Percentiles rank a stretch among this genome's conserved stretches.
phyloP scores from a whole-genome alignment of 1,140 invertebrate species.

The Harlomillsia oculata region DNA sequence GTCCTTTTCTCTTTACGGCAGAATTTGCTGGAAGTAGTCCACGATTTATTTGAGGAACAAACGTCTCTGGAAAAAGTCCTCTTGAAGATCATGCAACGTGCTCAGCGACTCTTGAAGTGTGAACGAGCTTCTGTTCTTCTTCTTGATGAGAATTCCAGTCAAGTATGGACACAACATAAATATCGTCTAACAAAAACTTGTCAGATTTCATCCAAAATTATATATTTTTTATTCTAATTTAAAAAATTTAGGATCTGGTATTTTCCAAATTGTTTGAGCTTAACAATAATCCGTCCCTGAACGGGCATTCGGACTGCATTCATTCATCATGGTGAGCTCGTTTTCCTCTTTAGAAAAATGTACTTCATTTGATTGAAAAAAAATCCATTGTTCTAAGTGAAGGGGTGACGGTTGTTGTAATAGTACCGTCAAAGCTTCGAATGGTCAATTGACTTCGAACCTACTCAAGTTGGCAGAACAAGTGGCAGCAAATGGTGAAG shows the following conservation, averaged over 20 bases:
- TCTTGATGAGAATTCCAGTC: slow-evolving; percentile 40
- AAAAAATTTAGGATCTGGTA: slow-evolving; percentile 37
- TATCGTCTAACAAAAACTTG: too few species aligned
- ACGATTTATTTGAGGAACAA: slow-evolving; percentile 48
- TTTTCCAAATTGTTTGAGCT: slow-evolving; percentile 42
- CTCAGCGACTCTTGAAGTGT: slow-evolving; percentile 44
- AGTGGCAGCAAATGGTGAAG: slow-evolving; percentile 43
- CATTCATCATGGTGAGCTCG: too few species aligned
- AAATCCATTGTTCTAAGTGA: too few species aligned
- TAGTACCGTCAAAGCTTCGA: slow-evolving; percentile 15
- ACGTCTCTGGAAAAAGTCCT: slow-evolving; percentile 46
- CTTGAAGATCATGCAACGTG: slow-evolving; percentile 45
- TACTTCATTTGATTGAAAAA: too few species aligned
- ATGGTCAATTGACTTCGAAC: slow-evolving; percentile 35
- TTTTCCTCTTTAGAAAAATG: too few species aligned
- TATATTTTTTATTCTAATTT: too few species aligned
- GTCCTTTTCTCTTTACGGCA: slow-evolving; percentile 35
- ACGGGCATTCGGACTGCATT: slow-evolving; percentile 16
- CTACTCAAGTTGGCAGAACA: slow-evolving; percentile 42
- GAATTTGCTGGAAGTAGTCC: slow-evolving; percentile 46
- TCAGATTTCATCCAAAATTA: too few species aligned
- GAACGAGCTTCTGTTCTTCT: slow-evolving; percentile 44
- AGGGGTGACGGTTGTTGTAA: too few species aligned
- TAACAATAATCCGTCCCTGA: slow-evolving; percentile 36
- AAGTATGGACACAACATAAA: slow-evolving; percentile 27